Evolutionary conservation across 1,140 invertebrate species (phyloP).

Genomic region (Pogonomyrmex californicus): DNA sequence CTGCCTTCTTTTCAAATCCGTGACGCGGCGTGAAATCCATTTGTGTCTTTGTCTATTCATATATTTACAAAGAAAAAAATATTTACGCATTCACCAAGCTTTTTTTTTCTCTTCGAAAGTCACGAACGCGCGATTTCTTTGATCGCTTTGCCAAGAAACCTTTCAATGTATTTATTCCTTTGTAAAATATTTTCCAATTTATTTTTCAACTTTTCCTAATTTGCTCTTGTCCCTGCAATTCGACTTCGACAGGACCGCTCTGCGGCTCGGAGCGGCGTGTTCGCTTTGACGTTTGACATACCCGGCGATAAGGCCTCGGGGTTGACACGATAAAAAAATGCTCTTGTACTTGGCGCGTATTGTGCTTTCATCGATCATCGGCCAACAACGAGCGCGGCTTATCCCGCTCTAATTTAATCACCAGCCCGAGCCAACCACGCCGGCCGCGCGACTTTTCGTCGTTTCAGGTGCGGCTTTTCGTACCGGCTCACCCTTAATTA

Average conservation of each 20-base stretch:
- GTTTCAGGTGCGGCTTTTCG: constrained; percentile 37
- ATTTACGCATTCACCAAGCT: background rate
- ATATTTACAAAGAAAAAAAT: background rate
- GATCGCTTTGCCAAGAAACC: background rate
- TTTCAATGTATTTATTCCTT: background rate
- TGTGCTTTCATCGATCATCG: constrained; percentile 29
- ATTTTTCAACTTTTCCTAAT: background rate
- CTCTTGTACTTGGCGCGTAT: background rate
- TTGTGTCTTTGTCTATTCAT: background rate
- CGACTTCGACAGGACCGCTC: background rate
- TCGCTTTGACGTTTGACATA: background rate
- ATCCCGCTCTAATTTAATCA: background rate
- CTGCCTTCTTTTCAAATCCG: background rate
- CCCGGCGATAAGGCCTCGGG: background rate
- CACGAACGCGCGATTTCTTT: background rate
- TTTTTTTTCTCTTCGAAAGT: background rate
- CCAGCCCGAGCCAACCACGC: background rate
- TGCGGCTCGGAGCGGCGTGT: background rate
- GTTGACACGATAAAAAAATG: constrained; percentile 13
- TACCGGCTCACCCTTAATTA: constrained; percentile 62
- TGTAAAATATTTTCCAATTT: background rate
- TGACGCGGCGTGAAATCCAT: background rate
- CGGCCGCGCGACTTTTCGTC: background rate
- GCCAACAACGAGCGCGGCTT: background rate
- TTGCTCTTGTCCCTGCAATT: background rate